Conservation (phyloP, 1,140 invertebrate genomes). For the Lutraria rhynchaena region DNA sequence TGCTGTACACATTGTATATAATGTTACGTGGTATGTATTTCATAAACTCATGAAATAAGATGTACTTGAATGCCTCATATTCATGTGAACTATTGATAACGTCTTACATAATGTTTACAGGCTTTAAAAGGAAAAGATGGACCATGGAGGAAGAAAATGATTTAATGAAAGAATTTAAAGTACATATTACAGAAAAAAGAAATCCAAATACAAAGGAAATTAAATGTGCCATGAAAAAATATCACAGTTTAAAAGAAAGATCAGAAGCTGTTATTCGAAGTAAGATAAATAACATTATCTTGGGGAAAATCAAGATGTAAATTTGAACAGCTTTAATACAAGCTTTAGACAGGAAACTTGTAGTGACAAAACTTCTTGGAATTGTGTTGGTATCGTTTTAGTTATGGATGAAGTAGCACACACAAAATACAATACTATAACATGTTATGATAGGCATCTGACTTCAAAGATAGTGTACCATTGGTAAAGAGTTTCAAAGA, state of each 20-base stretch:
- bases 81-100: neutral
- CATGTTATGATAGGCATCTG: too few relatives aligned
- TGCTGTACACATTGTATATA: too few relatives aligned
- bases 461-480: too few relatives aligned
- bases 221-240: neutral
- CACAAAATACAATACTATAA: too few relatives aligned
- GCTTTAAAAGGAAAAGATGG: slow-evolving; percentile 13
- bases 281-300: neutral
- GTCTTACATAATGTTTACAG: neutral
- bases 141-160: slow-evolving; percentile 7
- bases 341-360: neutral
- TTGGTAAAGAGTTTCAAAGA: too few relatives aligned
- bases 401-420: too few relatives aligned
- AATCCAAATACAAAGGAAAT: slow-evolving; percentile 7
- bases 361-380: slow-evolving; percentile 7
- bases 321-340: slow-evolving; percentile 2
- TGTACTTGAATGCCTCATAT: slow-evolving; percentile 7
- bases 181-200: slow-evolving; percentile 22
- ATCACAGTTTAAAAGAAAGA: slow-evolving; percentile 21
- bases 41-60: neutral
- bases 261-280: slow-evolving; percentile 27
- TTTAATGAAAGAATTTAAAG: slow-evolving; percentile 12
- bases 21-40: neutral
- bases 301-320: slow-evolving; percentile 12
- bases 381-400: neutral